A percentile compares a stretch with the other conserved stretches of the same genome.
Evolutionary conservation across 2,888 invertebrate species (phyloP).

Genomic region (Actias luna): DNA sequence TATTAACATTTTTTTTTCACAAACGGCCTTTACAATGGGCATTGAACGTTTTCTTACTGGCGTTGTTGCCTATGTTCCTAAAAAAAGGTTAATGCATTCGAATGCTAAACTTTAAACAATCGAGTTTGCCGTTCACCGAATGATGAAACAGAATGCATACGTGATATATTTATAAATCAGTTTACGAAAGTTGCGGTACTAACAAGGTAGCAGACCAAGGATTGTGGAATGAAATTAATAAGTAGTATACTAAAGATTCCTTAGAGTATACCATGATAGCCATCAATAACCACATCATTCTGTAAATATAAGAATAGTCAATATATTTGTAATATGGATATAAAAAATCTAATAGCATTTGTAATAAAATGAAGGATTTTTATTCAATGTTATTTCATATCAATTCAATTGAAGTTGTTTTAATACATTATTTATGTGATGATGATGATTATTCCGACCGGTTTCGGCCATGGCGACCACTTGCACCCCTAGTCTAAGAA

Average conservation of each 20-base stretch:
- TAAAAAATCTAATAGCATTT: not conserved
- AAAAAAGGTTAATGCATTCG: conserved; percentile 48
- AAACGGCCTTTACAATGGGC: conserved; percentile 23
- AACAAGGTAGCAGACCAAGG: conserved; percentile 20
- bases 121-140: conserved; percentile 35
- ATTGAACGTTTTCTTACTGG: conserved; percentile 35
- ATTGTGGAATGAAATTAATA: conserved; percentile 1
- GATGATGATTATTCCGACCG: too few species aligned
- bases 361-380: too few species aligned
- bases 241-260: not conserved
- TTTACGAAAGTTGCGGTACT: conserved; percentile 61
- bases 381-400: not conserved
- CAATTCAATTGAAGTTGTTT: not conserved
- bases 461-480: too few species aligned
- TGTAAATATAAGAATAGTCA: not conserved
- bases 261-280: not conserved
- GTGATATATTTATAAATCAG: conserved; percentile 70
- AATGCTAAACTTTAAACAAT: conserved; percentile 35
- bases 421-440: too few species aligned
- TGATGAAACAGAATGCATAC: conserved; percentile 58
- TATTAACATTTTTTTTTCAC: conserved; percentile 9
- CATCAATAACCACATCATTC: not conserved
- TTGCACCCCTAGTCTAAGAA: too few species aligned
- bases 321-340: not conserved
- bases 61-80: conserved; percentile 25